Evolutionary conservation across 2,113 vertebrate species (phyloP), one percentile per base, ranked within the genome.

Genomic region (Oceanodroma tethys): DNA sequence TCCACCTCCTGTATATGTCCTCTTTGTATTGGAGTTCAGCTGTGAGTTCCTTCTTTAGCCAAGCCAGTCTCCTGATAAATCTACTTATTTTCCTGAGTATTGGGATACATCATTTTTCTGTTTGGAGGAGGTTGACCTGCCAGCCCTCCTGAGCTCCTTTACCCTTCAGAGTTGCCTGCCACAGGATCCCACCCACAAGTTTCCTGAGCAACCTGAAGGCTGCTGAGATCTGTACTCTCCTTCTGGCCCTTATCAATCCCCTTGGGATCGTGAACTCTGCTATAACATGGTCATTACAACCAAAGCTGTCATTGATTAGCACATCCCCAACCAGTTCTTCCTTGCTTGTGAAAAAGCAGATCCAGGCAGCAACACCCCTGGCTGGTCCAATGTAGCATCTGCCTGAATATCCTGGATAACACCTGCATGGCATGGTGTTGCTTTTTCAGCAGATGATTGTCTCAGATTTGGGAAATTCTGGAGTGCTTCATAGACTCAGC

Each of bases 261-360:
- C 10, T 43, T 0, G 0, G 22, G 15, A 56, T 38, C 0, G 0
- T 27, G 14, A 81, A 36, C 16, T 1, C 30, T 68, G 11, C 8
- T 63, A 13, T 16, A 45, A 16, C 7, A 17, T 3, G 6, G 10
- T 34, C 16, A 16, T 59, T 55, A 20, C 32, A 71, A 38, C 17
- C 9, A 65, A 42, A 74, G 25, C 10, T 76, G 14, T 10, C 30
- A 9, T 52, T 47, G n/a, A 20, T 65, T n/a, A 43, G 13, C 16
- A 62, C 32, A 40, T 26, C 17, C 32, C 36, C 40, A 45, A 2
- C 0, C 12, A 23, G n/a, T 30, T 75, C n/a, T 81, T 76, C 14
- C 45, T 55, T 56, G 7, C 7, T 32, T 36, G 11, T 40, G 7
- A 60, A n/a, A n/a, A 12, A 81, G 30, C 7, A 42, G 25, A 47